Percentiles rank a stretch among this genome's conserved stretches.
Conservation (phyloP, 2,113 vertebrate species). For the Anser brachyrhynchus region DNA sequence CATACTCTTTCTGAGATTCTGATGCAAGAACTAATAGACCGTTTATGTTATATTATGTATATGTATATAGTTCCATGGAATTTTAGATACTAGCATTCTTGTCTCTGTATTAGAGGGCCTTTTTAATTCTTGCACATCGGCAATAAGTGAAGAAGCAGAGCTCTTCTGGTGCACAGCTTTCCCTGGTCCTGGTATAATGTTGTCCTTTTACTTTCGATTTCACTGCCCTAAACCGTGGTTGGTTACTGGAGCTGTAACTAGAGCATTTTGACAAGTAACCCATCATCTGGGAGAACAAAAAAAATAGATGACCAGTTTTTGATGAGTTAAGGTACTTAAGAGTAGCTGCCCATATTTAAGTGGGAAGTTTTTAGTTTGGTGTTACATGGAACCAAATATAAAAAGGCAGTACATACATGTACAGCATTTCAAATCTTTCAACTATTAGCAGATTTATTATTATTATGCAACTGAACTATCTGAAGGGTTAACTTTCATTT, state of each 20-base stretch:
- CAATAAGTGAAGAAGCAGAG: background rate
- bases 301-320: background rate
- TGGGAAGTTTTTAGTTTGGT: background rate
- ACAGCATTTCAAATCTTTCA: background rate
- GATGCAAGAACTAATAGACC: background rate
- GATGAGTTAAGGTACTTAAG: background rate
- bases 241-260: background rate
- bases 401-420: rapidly evolving
- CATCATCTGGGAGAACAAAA: background rate
- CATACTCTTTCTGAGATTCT: background rate
- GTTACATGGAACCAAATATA: background rate
- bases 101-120: background rate
- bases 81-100: background rate
- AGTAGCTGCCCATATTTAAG: background rate
- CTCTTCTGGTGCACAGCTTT: background rate
- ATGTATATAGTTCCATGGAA: background rate
- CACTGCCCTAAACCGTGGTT: background rate
- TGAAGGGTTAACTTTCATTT: background rate
- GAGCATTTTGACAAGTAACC: slow-evolving; percentile 5
- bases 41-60: background rate
- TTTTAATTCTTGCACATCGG: background rate
- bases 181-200: background rate
- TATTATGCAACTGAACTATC: background rate
- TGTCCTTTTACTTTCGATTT: slow-evolving; percentile 27
- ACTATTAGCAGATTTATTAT: background rate